Base-by-base conservation (phyloP, 2,797 vertebrate species). In the Enteromius argenteus region DNA sequence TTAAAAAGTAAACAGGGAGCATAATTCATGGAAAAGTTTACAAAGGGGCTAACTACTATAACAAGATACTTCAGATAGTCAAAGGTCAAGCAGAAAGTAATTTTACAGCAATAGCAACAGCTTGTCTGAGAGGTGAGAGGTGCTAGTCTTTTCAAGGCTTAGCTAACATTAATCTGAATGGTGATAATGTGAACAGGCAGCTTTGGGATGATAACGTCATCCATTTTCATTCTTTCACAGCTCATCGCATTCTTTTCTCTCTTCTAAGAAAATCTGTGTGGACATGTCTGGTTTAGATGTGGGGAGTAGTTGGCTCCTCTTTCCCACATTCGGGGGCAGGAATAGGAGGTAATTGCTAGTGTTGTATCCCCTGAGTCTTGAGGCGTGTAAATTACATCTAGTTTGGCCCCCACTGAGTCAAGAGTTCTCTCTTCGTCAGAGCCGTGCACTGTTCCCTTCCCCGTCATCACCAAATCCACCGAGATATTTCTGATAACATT, bases 371-470 rank as follows among this genome's bases (percentile, higher is more conserved):
- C 90, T 91, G 60, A 91, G 92, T 91, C 91, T 89, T 87, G 88
- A 79, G 13, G 73, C 83, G 93, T 94, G 93, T 93, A 94, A 95
- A 95, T 96, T 94, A 93, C 94, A 93, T 92, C 92, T 88, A 90
- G 89, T 89, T 91, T 86, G 85, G 89, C 87, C 91, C 90, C 85
- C 72, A 86, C 82, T n/a, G 90, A 90, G 90, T 68, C 85, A 85
- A 83, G 84, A 89, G 73, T 46, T 75, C 44, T 68, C 79, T 73
- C 51, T n/a, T 58, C 9, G 83, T 81, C 39, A 84, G 79, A 85
- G 85, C 42, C 76, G 85, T 85, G 87, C 58, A 42, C 56, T 15
- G 89, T 86, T 89, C 89, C 90, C 89, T 79, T 30, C 84, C 56
- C 87, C 79, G 73, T 90, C 90, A 86, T 88, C 87, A 69, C 81